Percentiles rank a stretch among this genome's conserved stretches.
These are phyloP conservation scores for Sebastes schlegelii DNA, from an alignment of 2,113 vertebrate genomes.

Conservation along the genomic window DNA sequence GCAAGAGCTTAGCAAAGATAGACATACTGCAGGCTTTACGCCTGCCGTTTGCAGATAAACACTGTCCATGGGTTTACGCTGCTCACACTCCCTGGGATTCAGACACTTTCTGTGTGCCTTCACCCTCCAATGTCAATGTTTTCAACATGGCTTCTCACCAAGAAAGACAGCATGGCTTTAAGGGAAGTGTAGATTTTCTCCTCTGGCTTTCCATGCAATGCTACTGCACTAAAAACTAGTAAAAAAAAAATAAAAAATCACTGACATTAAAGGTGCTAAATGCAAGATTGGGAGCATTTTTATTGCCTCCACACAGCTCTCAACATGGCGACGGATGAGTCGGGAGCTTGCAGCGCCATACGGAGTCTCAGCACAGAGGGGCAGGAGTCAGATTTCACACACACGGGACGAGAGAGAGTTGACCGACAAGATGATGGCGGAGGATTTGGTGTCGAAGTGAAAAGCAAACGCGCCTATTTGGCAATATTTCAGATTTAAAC, in stretches of 20 bases:
- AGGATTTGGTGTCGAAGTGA: no score
- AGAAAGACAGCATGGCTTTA: conserved; percentile 23
- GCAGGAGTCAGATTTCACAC: no score
- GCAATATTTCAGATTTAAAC: no score
- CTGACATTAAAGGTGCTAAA: neutral
- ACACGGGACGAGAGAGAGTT: no score
- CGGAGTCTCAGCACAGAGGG: no score
- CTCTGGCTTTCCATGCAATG: neutral
- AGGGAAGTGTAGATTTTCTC: conserved; percentile 7
- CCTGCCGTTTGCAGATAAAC: conserved; percentile 58
- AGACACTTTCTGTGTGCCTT: conserved; percentile 29
- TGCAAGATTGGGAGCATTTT: no score
- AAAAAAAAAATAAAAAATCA: neutral
- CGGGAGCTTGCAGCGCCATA: no score
- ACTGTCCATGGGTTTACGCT: conserved; percentile 40
- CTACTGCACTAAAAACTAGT: neutral
- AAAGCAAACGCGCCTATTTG: no score
- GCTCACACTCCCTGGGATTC: conserved; percentile 38
- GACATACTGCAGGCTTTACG: conserved; percentile 56
- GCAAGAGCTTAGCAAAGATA: conserved; percentile 54
- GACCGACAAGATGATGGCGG: no score
- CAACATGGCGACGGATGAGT: no score
- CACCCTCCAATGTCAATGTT: conserved; percentile 51
- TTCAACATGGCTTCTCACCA: conserved; percentile 44
- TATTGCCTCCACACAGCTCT: no score